Evolutionary conservation across 1,140 invertebrate species (phyloP), one percentile per base, ranked within the genome.

Genomic region (Penaeus japonicus): DNA sequence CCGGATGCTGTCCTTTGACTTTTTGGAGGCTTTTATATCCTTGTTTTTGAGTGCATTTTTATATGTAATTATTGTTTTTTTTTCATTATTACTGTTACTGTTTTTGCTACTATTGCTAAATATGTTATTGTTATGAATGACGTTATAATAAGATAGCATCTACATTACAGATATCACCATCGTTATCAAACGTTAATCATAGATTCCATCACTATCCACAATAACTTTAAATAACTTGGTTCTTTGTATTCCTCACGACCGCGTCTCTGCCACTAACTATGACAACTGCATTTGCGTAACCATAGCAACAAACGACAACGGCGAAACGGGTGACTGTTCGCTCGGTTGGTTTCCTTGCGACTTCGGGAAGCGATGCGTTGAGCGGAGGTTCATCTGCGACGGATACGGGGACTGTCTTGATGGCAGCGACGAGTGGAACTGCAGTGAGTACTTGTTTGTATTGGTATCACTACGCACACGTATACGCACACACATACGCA

Each of bases 371-470:
- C 54, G 54, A 55, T 89, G 89, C 59, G 89, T 89, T 47, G 70
- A 80, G 39, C 32, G 83, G 20, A 24, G 77, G 30, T 89, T 84
- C 75, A 82, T 85, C 75, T 89, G 89, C 32, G 83, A 89, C 57
- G 47, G 78, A n/a, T 57, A 77, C 62, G 18, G n/a, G 32, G 89
- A 89, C 57, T 89, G 89, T 32, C 17, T 30, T 2, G 89, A 89
- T 77, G 30, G 24, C 27, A 86, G 84, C 62, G 89, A 89, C 55
- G 89, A 89, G 75, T 82, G 80, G 78, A 83, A 83, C 83, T 89
- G 89, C 59, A 86, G 89, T 87, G 59, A 87, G 85, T 87, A 30
- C n/a, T n/a, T n/a, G n/a, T n/a, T n/a, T n/a, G n/a, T n/a, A n/a
- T n/a, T n/a, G n/a, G n/a, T n/a, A n/a, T n/a, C n/a, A n/a, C n/a